Evolutionary conservation across 2,888 invertebrate genomes (phyloP), one percentile per base, ranked within the genome.

Genomic region (Catocala sponsa): DNA sequence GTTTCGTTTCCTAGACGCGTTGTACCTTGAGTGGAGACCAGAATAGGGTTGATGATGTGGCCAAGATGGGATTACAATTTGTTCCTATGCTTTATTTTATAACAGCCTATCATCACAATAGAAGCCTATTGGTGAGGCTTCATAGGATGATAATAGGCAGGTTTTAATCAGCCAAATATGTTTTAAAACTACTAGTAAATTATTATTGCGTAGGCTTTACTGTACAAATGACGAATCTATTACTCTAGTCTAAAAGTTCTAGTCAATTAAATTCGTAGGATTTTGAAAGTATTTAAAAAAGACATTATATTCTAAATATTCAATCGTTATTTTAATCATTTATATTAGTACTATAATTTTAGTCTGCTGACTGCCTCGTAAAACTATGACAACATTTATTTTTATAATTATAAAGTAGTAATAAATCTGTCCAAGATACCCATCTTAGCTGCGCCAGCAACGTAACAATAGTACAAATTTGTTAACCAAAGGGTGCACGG

Each of bases 391-490:
- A 15, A 15, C 25, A 25, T 25, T 25, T 25, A 1, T 25, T 25
- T 25, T 25, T 25, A 25, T 25, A 13, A 6, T 50, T 35, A 13
- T 12, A 11, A 35, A 35, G 11, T 38, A 55, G 10, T 49, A 32
- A 10, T 10, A 15, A 38, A 51, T 35, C 9, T 33, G 0, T 13
- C 15, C 46, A 33, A 12, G n/a, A 11, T 12, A 54, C 58, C 50
- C 35, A 60, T 68, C 63, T 67, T 66, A 11, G 68, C 68, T 74
- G 58, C 66, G 64, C 59, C 62, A 53, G 9, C 59, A 70, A 65
- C 51, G 55, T 64, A 63, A 64, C 78, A 84, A 87, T 85, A 92
- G 92, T 93, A 93, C 92, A 91, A 92, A 91, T 75, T 78, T 83
- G 85, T 85, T 82, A 85, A 86, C 88, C 90, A 83, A 85, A 80